These are phyloP conservation scores for Phenacoccus solenopsis DNA, from an alignment of 1,140 invertebrate genomes.

Conservation along the genomic window DNA sequence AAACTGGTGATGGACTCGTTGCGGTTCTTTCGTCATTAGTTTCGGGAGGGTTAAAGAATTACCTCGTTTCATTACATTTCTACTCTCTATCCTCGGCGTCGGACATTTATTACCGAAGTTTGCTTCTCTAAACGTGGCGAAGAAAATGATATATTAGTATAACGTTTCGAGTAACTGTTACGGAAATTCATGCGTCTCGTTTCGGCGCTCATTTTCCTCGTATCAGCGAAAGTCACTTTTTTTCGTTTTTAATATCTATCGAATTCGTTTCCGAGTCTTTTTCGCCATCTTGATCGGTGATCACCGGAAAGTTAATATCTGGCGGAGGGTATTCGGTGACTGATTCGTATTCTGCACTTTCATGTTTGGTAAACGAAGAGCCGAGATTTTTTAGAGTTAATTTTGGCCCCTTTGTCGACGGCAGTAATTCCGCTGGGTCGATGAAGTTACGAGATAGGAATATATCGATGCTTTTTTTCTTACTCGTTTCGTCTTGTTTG, in stretches of 20 bases:
- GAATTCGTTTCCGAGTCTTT: not conserved
- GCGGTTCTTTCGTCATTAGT: not conserved
- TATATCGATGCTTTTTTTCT: not conserved
- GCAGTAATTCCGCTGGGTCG: not conserved
- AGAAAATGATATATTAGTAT: not conserved
- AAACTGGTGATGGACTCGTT: not conserved
- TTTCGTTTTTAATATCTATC: not conserved
- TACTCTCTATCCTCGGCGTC: not conserved
- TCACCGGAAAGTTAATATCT: too few species aligned
- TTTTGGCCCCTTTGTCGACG: not conserved
- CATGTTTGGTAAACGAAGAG: not conserved
- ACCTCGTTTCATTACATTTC: not conserved
- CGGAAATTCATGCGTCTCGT: not conserved
- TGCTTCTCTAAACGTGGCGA: not conserved
- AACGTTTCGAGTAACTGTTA: constrained; percentile 9
- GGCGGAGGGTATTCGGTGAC: too few species aligned
- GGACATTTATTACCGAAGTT: not conserved
- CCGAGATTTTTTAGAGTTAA: not conserved
- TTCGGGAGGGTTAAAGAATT: not conserved
- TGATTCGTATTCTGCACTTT: not conserved
- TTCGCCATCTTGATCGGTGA: too few species aligned
- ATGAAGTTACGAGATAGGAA: not conserved
- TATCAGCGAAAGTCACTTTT: not conserved
- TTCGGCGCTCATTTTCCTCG: not conserved
- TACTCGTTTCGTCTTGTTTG: not conserved